phyloP scores from a whole-genome alignment of 2,113 vertebrate species.

The Odontesthes bonariensis region DNA sequence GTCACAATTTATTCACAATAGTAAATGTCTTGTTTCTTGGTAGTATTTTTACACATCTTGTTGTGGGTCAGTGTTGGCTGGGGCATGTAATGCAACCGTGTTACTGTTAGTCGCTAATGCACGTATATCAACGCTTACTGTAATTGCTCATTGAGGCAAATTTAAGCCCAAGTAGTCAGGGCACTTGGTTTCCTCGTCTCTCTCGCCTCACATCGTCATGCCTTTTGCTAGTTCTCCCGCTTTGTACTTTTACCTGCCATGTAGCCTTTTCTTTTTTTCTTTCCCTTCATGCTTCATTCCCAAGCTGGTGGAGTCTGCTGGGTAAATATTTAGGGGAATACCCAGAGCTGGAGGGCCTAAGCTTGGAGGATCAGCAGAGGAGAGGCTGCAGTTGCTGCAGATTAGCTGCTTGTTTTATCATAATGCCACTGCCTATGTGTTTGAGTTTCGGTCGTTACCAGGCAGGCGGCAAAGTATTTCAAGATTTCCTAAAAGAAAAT shows the following conservation, averaged over 20 bases:
- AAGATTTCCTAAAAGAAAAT: slow-evolving; percentile 51
- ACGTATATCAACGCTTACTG: too few species aligned
- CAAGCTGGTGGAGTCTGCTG: slow-evolving; percentile 67
- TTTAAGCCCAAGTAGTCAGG: too few species aligned
- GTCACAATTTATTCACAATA: too few species aligned
- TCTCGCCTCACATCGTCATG: not conserved
- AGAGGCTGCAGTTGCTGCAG: slow-evolving; percentile 73
- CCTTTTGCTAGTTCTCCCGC: slow-evolving; percentile 12
- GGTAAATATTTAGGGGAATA: slow-evolving; percentile 70
- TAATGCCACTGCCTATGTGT: slow-evolving; percentile 55
- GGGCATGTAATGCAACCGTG: too few species aligned
- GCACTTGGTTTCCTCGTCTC: not conserved
- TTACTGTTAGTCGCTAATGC: too few species aligned
- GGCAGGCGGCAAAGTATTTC: slow-evolving; percentile 56
- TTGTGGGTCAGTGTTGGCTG: not conserved
- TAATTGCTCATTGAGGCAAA: too few species aligned
- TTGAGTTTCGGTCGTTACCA: slow-evolving; percentile 29
- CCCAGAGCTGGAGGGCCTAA: slow-evolving; percentile 53
- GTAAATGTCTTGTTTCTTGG: not conserved
- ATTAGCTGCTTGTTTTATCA: slow-evolving; percentile 75
- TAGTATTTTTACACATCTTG: not conserved
- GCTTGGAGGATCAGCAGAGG: slow-evolving; percentile 61
- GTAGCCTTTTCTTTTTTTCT: slow-evolving; percentile 1
- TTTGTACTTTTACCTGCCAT: slow-evolving; percentile 7
- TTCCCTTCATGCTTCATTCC: slow-evolving; percentile 12